These are phyloP conservation scores for Anoplopoma fimbria DNA, from an alignment of 2,113 vertebrate species.

Conservation along the genomic window DNA sequence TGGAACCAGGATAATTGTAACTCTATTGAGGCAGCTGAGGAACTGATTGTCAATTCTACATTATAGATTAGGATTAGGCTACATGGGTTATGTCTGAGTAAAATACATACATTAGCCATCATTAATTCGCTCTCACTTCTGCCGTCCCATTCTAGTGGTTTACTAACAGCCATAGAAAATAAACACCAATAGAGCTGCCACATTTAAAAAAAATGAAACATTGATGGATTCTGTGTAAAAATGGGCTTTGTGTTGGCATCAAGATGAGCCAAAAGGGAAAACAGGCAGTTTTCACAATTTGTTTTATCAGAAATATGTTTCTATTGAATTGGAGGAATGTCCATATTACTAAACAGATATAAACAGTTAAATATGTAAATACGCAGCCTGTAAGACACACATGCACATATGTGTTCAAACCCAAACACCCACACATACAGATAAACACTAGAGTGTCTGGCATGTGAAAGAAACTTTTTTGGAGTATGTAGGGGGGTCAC, in stretches of 20 bases:
- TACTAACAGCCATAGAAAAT: neutral
- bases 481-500: neutral
- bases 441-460: slow-evolving; percentile 33
- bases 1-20: neutral
- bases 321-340: neutral
- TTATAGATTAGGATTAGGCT: neutral
- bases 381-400: slow-evolving; percentile 39
- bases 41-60: neutral
- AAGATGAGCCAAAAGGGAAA: slow-evolving; percentile 1
- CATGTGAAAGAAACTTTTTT: slow-evolving; percentile 39
- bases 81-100: neutral
- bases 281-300: slow-evolving; percentile 1
- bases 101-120: neutral
- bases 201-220: neutral
- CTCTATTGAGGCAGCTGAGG: neutral
- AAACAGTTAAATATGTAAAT: slow-evolving; percentile 37
- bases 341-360: slow-evolving; percentile 22
- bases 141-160: neutral
- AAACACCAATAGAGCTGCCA: neutral
- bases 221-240: neutral
- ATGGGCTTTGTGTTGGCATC: neutral
- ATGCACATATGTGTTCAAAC: slow-evolving; percentile 41
- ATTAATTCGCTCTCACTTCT: neutral
- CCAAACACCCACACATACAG: neutral
- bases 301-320: neutral